phyloP scores from a whole-genome alignment of 2,113 vertebrate species.

The Pelusios castaneus region DNA sequence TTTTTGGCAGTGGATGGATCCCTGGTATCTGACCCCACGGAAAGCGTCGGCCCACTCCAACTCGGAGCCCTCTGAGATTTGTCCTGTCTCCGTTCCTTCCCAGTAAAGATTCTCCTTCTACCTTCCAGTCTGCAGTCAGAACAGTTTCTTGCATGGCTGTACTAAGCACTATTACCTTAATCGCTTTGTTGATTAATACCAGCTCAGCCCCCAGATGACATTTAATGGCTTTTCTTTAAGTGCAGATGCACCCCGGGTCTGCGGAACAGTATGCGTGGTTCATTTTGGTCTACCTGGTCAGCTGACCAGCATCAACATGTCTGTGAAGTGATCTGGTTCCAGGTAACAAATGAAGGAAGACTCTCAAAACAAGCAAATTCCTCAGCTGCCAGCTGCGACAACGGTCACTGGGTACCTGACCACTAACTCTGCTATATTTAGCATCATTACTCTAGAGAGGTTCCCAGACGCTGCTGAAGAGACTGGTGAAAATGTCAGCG shows the following conservation, averaged over 20 bases:
- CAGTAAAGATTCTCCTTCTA: background rate
- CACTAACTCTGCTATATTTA: background rate
- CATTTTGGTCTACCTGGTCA: rapidly evolving
- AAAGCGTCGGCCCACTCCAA: background rate
- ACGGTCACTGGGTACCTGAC: background rate
- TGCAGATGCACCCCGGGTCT: background rate
- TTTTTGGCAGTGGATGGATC: background rate
- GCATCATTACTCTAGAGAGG: rapidly evolving
- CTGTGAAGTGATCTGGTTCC: background rate
- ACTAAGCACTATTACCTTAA: background rate
- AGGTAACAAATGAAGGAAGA: rapidly evolving
- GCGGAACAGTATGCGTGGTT: rapidly evolving
- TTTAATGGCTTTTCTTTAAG: rapidly evolving
- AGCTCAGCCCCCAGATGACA: background rate
- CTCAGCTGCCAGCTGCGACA: background rate
- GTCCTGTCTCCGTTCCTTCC: background rate
- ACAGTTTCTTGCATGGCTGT: background rate
- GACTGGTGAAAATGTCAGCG: background rate
- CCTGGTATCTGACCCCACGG: background rate
- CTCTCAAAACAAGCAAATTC: rapidly evolving
- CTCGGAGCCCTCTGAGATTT: background rate
- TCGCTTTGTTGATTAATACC: rapidly evolving
- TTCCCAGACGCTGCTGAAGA: background rate
- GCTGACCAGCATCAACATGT: background rate
- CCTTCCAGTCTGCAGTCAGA: background rate